A percentile compares a stretch with the other conserved stretches of the same genome.
Evolutionary conservation across 2,888 invertebrate species (phyloP).

Genomic region (Drosophila borealis): DNA sequence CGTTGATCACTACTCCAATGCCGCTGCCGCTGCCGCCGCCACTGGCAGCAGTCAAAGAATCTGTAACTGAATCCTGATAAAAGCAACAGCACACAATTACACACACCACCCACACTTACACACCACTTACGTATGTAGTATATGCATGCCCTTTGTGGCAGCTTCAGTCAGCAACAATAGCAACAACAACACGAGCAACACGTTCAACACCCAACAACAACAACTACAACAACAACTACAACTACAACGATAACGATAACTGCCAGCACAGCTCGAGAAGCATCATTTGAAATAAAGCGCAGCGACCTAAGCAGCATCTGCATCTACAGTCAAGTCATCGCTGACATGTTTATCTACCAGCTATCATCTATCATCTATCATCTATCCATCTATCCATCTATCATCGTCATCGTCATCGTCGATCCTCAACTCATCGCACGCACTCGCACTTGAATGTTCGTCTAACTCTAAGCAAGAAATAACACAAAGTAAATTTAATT

Average conservation of each 20-base stretch:
- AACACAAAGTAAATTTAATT: neutral
- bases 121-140: neutral
- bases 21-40: constrained; percentile 33
- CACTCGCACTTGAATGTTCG: constrained; percentile 42
- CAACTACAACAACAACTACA: constrained; percentile 1
- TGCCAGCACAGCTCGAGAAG: constrained; percentile 1
- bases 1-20: constrained; percentile 37
- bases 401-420: constrained; percentile 15
- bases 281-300: neutral
- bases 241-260: constrained; percentile 2
- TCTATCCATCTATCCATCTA: too few relatives aligned
- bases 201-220: neutral
- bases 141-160: constrained; percentile 1
- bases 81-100: constrained; percentile 1
- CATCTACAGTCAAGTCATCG: constrained; percentile 15
- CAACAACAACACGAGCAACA: neutral
- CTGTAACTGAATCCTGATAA: constrained; percentile 24
- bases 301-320: constrained; percentile 19
- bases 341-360: neutral
- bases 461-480: neutral
- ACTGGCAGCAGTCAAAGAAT: constrained; percentile 33
- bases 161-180: neutral
- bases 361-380: constrained; percentile 4
- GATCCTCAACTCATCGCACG: constrained; percentile 22
- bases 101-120: constrained; percentile 6